Evolutionary conservation across 2,797 vertebrate genomes (phyloP), one percentile per base, ranked within the genome.

Genomic region (Intellagama lesueurii): DNA sequence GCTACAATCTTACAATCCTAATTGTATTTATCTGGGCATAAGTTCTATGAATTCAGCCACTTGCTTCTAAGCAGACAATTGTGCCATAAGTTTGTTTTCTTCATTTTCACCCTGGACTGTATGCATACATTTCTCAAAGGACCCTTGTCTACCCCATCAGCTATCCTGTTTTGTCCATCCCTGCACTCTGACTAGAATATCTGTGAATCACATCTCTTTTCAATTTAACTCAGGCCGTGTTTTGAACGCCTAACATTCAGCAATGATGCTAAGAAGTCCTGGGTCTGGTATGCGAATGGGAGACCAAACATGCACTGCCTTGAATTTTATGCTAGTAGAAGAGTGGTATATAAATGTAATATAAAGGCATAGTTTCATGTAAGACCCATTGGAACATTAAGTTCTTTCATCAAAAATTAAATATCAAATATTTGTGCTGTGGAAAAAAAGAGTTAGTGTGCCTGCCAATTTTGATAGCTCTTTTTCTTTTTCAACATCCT

Each of bases 401-500:
- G 24, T 76, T 32, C 19, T 66, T 68, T 73, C 16, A 73, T 81
- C 77, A 49, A 2, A 73, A 35, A 64, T 87, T 73, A 88, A 56
- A 68, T 68, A 64, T 83, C 47, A 28, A 66, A 85, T 69, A 28
- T 64, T 85, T 85, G n/a, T 80, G 26, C 68, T 75, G 32, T 69
- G 28, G 16, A 3, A 6, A 14, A 77, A 77, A 77, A n/a, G 17
- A 26, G 49, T 44, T 32, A 19, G 28, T 84, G 19, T 76, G 81
- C 66, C 32, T 52, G 49, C 17, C 32, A 7, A 82, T 82, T 76
- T 70, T 87, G 47, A 60, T 90, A 72, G 24, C 80, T 83, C 40
- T 77, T 82, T 35, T 77, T 79, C 47, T 88, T 82, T 82, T 49
- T 52, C 32, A n/a, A 79, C 28, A 44, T 35, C 44, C 4, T 79